A percentile compares a stretch with the other conserved stretches of the same genome.
Evolutionary conservation across 2,113 vertebrate species (phyloP).

Genomic region (Lepisosteus oculatus): DNA sequence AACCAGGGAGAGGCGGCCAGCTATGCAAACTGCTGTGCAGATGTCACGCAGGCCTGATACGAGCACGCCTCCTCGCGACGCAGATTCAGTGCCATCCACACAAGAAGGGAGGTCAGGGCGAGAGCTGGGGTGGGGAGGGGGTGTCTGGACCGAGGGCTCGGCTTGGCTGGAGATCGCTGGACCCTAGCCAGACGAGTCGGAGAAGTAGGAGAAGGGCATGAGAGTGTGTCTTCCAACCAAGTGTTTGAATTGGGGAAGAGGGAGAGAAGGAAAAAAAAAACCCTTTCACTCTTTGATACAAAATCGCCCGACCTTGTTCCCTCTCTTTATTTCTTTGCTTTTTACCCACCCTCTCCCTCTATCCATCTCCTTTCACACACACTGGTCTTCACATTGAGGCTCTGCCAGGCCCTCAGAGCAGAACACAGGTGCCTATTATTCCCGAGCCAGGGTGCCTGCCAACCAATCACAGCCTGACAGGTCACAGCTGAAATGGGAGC

Average conservation of each 20-base stretch:
- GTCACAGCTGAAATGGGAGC: constrained; percentile 74
- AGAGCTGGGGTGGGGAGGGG: constrained; percentile 23
- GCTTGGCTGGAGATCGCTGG: neutral
- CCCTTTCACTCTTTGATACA: too few species aligned
- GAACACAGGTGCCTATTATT: constrained; percentile 83
- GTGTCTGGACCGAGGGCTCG: neutral
- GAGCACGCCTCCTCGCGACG: constrained; percentile 52
- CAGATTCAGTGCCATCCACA: constrained; percentile 23
- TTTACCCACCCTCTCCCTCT: constrained; percentile 40
- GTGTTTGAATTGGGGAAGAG: neutral
- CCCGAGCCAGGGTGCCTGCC: constrained; percentile 76
- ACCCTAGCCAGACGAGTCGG: neutral
- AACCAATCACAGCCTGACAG: constrained; percentile 75
- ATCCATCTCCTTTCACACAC: neutral
- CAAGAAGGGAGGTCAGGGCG: constrained; percentile 14
- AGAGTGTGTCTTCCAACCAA: neutral
- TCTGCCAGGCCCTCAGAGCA: constrained; percentile 68
- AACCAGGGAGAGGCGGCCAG: constrained; percentile 61
- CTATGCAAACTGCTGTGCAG: constrained; percentile 52
- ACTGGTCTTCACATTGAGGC: constrained; percentile 52
- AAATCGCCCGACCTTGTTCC: constrained; percentile 48
- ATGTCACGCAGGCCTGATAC: constrained; percentile 62
- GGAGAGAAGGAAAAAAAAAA: constrained; percentile 30
- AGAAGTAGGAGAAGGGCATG: neutral
- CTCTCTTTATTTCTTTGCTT: constrained; percentile 33